A percentile compares a stretch with the other conserved stretches of the same genome.
Conservation (phyloP, 35 echinoderm and acorn worm genomes). For the Ophiothrix spiculata region DNA sequence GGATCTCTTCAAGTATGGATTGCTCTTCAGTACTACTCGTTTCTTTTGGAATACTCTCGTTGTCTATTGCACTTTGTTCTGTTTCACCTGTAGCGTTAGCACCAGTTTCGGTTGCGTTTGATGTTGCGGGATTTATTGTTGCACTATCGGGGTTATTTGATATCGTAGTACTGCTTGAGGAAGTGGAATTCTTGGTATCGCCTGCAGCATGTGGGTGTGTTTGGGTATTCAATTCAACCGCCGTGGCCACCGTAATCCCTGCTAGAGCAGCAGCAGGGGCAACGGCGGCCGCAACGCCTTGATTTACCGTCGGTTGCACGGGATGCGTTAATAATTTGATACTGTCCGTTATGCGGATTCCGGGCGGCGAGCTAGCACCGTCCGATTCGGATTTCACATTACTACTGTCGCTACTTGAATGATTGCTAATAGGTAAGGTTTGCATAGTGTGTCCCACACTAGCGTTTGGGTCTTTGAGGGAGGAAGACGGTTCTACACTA, state of each 20-base stretch:
- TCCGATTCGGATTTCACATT: neutral
- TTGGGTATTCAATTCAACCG: neutral
- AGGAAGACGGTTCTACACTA: neutral
- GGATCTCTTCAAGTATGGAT: neutral
- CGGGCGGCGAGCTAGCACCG: conserved; percentile 19
- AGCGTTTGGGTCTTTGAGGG: neutral
- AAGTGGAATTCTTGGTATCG: too few species aligned
- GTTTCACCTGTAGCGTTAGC: neutral
- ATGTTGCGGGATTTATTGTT: neutral
- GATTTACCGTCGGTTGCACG: conserved; percentile 13
- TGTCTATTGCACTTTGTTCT: conserved; percentile 9
- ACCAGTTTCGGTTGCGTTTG: neutral
- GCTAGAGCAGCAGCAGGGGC: neutral
- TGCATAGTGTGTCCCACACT: neutral
- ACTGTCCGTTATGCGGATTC: conserved; percentile 18
- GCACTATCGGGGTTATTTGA: neutral
- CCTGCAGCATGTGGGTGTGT: neutral
- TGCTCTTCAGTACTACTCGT: neutral
- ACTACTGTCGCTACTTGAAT: neutral
- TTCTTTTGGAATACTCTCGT: conserved; percentile 9
- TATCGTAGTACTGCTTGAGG: neutral
- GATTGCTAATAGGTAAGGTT: neutral
- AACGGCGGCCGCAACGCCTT: neutral
- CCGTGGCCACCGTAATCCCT: neutral
- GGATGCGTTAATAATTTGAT: conserved; percentile 46